Base-by-base conservation (phyloP, 2,888 invertebrate species). In the Caenorhabditis sulstoni region DNA sequence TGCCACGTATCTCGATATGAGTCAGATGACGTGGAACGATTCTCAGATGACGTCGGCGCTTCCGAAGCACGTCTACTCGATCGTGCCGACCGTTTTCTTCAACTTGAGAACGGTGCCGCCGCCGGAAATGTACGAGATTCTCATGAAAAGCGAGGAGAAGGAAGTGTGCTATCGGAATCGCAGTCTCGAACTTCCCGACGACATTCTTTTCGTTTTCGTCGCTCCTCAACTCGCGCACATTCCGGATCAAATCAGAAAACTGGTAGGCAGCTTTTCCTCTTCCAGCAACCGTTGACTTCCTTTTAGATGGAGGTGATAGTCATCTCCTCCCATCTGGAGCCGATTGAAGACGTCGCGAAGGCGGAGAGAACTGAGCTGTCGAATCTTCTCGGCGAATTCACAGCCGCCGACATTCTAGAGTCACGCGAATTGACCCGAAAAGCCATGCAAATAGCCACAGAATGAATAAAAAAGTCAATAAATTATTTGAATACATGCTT, bases 361-460 rank as follows among this genome's bases (percentile, higher is more conserved):
- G 50, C 29, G 14, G 77, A 70, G 9, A 65, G 75, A 52, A 71
- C 29, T 41, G 76, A 68, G 41, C 35, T 82, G 3, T 58, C 77
- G 9, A 67, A 52, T 45, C 58, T 81, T 11, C 53, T 86, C n/a
- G 81, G 67, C 37, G 85, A 87, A 49, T 80, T 81, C 50, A 76
- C 84, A 1, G 86, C 86, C 7, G 81, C 81, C 0, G 86, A 86
- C 39, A 84, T 86, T 37, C 61, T 86, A 20, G 86, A 86, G 55
- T 86, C 86, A 0, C 62, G 81, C n/a, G 86, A 86, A 7, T 47
- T 85, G 23, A 82, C 84, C 1, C 65, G 71, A 45, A 79, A 61
- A 67, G 71, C 75, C 1, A 77, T 79, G 65, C 66, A 71, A 35
- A 39, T 53, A 18, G 64, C 68, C 22, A 39, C 20, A 16, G n/a